Evolutionary conservation across 2,797 vertebrate species (phyloP), one percentile per base, ranked within the genome.

Genomic region (Potorous gilbertii): DNA sequence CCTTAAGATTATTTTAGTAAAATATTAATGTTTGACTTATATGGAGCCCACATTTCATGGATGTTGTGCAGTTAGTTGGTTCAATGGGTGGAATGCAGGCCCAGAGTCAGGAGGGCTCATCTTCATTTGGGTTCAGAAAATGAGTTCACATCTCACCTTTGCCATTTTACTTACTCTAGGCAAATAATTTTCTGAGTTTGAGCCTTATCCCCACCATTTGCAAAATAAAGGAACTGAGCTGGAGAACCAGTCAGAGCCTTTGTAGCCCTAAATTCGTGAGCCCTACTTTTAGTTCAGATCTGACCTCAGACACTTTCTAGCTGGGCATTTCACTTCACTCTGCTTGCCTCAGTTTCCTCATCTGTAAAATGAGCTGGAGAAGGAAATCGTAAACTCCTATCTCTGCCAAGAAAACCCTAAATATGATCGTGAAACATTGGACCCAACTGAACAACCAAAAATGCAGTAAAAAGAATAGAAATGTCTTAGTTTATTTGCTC

Each of bases 11-110:
- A 6, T 54, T 31, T 54, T 54, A 34, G 31, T 11, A 13, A 10
- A 21, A 54, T 56, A 16, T 11, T 55, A 0, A 56, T n/a, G 31
- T 93, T 93, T 5, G 14, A 0, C 92, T 54, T 0, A 0, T 16
- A 40, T 0, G 21, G 31, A 24, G 50, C 28, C 50, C 0, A 5
- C 54, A 34, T 90, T 93, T 91, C 93, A 87, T 13, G 54, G 18
- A 0, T 59, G 74, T 27, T 3, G 56, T 16, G 9, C 28, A 56
- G 31, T 13, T 62, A 62, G 59, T 3, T 34, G 3, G 31, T 13
- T 28, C 31, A 13, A 29, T 31, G 59, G 31, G 1, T 62, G 31
- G 12, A 34, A 10, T 34, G 31, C 59, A 34, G 59, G 11, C 29
- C 59, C 34, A 5, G 59, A 62, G 31, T 62, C 31, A 34, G 59